Conservation (phyloP, 2,797 vertebrate genomes). For the Sebastes cheni region DNA sequence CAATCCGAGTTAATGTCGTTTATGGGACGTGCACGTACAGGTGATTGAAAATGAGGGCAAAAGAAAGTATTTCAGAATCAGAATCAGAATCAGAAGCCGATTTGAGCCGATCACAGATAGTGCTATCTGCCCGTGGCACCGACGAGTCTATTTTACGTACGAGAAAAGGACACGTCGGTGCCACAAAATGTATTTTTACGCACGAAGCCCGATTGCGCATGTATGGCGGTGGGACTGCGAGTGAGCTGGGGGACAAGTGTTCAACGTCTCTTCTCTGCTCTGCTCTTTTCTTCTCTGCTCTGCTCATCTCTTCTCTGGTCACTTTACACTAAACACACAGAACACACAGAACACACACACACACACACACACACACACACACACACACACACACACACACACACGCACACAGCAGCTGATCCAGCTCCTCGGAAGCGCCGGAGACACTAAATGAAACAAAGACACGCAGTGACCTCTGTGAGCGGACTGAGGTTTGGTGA, state of each 20-base stretch:
- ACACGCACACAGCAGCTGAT: constrained; percentile 15
- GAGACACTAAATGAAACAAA: constrained; percentile 31
- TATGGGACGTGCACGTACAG: constrained; percentile 15
- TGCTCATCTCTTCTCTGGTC: not conserved
- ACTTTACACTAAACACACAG: constrained; percentile 15
- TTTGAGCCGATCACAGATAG: not conserved
- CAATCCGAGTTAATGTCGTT: not conserved
- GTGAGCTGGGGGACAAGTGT: constrained; percentile 10
- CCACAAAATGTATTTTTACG: constrained; percentile 6
- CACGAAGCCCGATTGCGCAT: constrained; percentile 10
- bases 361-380: too few relatives aligned
- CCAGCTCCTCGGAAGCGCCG: constrained; percentile 14
- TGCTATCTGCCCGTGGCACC: not conserved
- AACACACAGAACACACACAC: too few relatives aligned
- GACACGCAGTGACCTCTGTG: not conserved
- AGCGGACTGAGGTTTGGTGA: not conserved
- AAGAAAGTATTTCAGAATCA: not conserved
- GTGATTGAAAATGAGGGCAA: constrained; percentile 14
- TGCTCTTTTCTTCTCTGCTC: too few relatives aligned
- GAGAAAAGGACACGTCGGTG: not conserved
- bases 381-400: not conserved
- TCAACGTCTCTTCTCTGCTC: not conserved
- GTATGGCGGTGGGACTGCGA: not conserved
- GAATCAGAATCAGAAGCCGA: too few relatives aligned
- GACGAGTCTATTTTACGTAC: not conserved